Conservation (phyloP, 2,888 invertebrate species). For the Sphinx pinastri region DNA sequence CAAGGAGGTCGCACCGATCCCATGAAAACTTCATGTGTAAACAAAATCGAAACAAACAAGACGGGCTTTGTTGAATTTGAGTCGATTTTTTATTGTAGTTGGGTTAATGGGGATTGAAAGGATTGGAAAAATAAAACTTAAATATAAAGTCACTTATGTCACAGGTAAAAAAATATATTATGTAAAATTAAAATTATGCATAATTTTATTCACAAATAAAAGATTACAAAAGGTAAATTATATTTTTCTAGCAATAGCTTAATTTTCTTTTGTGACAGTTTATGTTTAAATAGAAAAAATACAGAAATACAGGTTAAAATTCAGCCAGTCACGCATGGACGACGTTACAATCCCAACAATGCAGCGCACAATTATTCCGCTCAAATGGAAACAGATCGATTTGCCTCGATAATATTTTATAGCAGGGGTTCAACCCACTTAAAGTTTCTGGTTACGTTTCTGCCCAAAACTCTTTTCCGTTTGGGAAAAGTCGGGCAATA, state of each 20-base stretch:
- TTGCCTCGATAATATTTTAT: slow-evolving; percentile 24
- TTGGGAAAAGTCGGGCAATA: slow-evolving; percentile 69
- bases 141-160: too few species aligned
- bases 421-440: slow-evolving; percentile 22
- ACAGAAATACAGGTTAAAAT: neutral
- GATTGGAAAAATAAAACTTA: neutral
- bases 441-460: slow-evolving; percentile 21
- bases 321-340: neutral
- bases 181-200: too few species aligned
- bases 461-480: slow-evolving; percentile 51
- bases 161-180: too few species aligned
- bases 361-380: slow-evolving; percentile 1
- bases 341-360: neutral
- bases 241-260: too few species aligned
- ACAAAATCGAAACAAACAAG: slow-evolving; percentile 20
- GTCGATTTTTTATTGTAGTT: slow-evolving; percentile 6
- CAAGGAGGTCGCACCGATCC: slow-evolving; percentile 11
- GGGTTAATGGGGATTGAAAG: neutral
- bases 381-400: slow-evolving; percentile 6
- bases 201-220: too few species aligned
- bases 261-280: too few species aligned
- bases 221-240: too few species aligned
- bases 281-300: too few species aligned
- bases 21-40: slow-evolving; percentile 23
- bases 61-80: slow-evolving; percentile 1